Evolutionary conservation across 2,113 vertebrate species (phyloP).

Genomic region (Plecturocebus donacophilus): DNA sequence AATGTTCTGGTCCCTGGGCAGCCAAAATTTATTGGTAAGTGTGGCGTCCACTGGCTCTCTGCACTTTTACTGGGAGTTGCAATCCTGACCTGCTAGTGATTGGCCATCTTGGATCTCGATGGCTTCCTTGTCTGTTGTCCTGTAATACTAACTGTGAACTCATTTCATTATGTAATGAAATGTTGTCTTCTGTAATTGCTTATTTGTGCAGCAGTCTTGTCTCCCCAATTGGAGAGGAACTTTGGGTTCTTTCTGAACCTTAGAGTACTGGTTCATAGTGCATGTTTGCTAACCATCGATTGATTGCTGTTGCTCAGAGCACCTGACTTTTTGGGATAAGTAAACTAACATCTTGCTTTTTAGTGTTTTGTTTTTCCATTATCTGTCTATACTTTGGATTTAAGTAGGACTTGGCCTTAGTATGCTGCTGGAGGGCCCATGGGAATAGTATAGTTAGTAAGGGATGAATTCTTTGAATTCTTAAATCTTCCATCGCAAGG

Average conservation of each 20-base stretch:
- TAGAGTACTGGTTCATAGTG: neutral
- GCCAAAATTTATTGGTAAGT: too few relatives aligned
- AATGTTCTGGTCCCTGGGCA: too few relatives aligned
- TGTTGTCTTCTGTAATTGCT: constrained; percentile 40
- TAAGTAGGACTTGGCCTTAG: neutral
- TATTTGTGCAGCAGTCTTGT: constrained; percentile 45
- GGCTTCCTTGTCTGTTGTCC: constrained; percentile 49
- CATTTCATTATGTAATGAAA: constrained; percentile 64
- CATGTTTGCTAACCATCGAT: neutral
- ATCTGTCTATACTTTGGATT: neutral
- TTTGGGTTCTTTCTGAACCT: neutral
- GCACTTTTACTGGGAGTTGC: too few relatives aligned
- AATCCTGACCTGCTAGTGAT: too few relatives aligned
- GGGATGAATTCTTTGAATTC: neutral
- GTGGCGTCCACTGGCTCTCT: too few relatives aligned
- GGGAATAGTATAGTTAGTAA: neutral
- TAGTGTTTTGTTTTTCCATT: neutral
- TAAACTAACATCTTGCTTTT: constrained; percentile 18
- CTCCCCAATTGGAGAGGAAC: neutral
- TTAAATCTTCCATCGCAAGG: neutral
- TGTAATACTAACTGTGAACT: constrained; percentile 30
- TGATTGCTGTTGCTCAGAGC: neutral
- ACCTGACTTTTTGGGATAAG: neutral
- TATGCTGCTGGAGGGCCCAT: neutral
- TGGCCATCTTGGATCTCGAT: too few relatives aligned